Conservation (phyloP, 23 tunicate genomes). For the Ascidia mentula region DNA sequence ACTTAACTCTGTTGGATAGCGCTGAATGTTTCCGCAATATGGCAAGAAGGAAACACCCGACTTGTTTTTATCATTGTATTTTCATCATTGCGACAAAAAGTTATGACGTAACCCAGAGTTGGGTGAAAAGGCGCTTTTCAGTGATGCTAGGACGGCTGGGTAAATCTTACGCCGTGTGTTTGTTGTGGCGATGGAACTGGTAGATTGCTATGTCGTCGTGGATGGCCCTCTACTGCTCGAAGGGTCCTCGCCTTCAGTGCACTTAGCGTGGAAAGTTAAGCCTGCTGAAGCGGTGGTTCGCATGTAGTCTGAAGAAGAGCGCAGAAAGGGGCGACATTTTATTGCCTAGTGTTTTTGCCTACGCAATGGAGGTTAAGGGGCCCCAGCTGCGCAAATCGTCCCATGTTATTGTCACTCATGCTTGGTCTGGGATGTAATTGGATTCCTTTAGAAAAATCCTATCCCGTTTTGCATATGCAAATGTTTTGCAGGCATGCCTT, state of each 20-base stretch:
- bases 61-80: too few relatives aligned
- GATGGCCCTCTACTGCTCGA: background rate
- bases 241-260: background rate
- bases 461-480: too few relatives aligned
- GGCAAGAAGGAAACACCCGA: too few relatives aligned
- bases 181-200: background rate
- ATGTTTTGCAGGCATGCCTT: too few relatives aligned
- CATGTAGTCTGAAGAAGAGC: background rate
- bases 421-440: too few relatives aligned
- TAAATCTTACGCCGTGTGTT: background rate
- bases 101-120: too few relatives aligned
- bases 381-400: background rate
- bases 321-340: background rate
- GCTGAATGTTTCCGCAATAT: too few relatives aligned
- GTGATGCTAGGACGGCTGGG: too few relatives aligned
- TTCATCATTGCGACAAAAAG: too few relatives aligned
- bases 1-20: too few relatives aligned
- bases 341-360: background rate
- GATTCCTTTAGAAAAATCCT: too few relatives aligned
- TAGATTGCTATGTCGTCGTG: background rate
- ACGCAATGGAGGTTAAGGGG: background rate
- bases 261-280: background rate
- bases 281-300: background rate
- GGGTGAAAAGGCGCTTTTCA: too few relatives aligned
- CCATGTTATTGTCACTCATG: background rate